Base-by-base conservation (phyloP, 2,113 vertebrate genomes). In the Tragelaphus imberbis region DNA sequence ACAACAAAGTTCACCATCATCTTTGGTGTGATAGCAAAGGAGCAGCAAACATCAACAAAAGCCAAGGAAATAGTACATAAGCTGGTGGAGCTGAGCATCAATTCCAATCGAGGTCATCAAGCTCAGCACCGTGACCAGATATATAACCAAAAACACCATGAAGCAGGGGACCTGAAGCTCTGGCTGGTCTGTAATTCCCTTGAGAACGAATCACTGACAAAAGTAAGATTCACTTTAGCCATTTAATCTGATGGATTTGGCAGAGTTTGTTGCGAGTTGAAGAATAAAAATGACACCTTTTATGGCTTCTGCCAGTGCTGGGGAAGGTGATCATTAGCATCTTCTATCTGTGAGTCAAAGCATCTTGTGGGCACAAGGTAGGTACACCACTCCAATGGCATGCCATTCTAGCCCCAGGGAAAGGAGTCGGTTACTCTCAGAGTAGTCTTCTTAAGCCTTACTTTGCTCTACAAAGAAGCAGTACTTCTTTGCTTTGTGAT, bases 61-160 rank as follows among this genome's bases (percentile, higher is more conserved):
- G 98, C 98, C 51, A 98, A 51, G 91, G 68, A 98, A 98, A 88
- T 93, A 98, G 58, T 98, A 97, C 98, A 96, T 98, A 2, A 97
- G 98, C 0, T 90, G 97, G 47, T 97, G 97, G 44, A 98, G 97
- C n/a, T 0, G 23, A 49, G 93, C 36, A 40, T 98, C 97, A 3
- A 2, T 16, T 33, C 33, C 33, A 85, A 98, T 98, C 55, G 97
- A 51, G 6, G 14, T 2, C 0, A 98, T 97, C 58, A 98, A 17
- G 6, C 97, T 96, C 13, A 94, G 0, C 1, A 98, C 95, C 2
- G 91, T 98, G 25, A 95, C 88, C 49, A 97, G 0, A 25, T 97
- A 98, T 59, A 97, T 90, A 6, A 40, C 8, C 14, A 94, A 33
- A 93, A 98, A 98, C 15, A 96, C 7, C 63, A 79, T 2, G 28